Conservation (phyloP, 2,113 vertebrate species). For the Colistium nudipinnis region DNA sequence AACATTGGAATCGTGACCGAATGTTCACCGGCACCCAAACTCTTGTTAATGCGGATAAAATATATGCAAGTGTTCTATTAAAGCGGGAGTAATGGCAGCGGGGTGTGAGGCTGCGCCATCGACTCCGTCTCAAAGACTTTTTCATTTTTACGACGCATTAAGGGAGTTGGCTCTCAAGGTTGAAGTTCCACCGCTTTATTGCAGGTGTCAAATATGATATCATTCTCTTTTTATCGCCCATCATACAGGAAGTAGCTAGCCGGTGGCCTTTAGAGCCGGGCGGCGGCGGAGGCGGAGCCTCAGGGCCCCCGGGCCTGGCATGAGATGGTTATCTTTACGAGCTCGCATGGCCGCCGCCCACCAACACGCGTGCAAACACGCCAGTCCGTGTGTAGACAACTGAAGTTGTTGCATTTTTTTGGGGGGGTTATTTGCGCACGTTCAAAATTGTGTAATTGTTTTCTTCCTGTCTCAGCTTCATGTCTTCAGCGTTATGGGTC, state of each 20-base stretch:
- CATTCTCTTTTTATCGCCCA: constrained; percentile 77
- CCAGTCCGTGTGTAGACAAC: background rate
- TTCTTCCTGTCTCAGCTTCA: background rate
- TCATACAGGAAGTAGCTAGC: constrained; percentile 66
- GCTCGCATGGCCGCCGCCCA: background rate
- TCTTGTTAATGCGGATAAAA: background rate
- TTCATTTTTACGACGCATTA: constrained; percentile 70
- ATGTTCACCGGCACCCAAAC: constrained; percentile 21
- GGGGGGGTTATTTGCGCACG: too few species aligned
- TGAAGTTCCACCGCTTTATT: constrained; percentile 77
- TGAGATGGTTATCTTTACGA: constrained; percentile 59
- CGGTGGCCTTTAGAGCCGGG: constrained; percentile 68
- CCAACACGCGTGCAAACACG: background rate
- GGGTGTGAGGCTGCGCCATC: constrained; percentile 33
- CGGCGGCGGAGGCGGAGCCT: constrained; percentile 14
- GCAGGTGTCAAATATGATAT: constrained; percentile 79
- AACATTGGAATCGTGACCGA: background rate
- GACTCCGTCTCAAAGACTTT: constrained; percentile 52
- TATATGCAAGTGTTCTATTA: constrained; percentile 40
- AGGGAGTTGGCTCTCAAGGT: constrained; percentile 79
- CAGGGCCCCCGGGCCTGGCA: constrained; percentile 47
- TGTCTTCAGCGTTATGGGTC: background rate
- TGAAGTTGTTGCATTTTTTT: too few species aligned
- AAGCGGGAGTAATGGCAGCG: constrained; percentile 38
- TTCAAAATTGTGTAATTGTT: too few species aligned